Evolutionary conservation across 2,113 vertebrate species (phyloP).

Genomic region (Corythaixoides concolor): DNA sequence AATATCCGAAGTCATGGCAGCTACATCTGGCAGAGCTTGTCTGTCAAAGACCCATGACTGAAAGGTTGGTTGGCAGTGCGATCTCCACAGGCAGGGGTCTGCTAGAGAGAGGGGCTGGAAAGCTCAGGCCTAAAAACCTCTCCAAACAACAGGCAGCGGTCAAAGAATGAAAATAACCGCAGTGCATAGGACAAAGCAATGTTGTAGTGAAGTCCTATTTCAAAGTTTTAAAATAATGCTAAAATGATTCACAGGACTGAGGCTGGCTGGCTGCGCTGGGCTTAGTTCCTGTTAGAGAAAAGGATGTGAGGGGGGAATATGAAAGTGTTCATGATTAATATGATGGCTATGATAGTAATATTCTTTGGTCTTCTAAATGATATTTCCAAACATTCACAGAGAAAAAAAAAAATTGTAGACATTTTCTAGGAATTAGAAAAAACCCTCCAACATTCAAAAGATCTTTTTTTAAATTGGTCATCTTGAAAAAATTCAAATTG

Average conservation of each 20-base stretch:
- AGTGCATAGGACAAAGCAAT: background rate
- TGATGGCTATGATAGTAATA: background rate
- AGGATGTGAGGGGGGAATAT: background rate
- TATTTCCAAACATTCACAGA: background rate
- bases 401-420: background rate
- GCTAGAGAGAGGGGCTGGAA: background rate
- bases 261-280: background rate
- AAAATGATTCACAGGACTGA: background rate
- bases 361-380: background rate
- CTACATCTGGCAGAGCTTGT: conserved; percentile 32
- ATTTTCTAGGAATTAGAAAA: conserved; percentile 8
- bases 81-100: background rate
- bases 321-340: background rate
- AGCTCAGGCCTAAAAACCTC: background rate
- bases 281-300: background rate
- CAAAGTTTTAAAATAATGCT: background rate
- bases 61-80: background rate
- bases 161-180: background rate
- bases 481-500: conserved; percentile 29
- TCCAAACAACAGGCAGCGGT: background rate
- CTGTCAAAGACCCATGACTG: conserved; percentile 14
- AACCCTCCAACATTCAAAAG: background rate
- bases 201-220: background rate
- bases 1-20: conserved; percentile 29
- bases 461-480: background rate